Percentiles rank a stretch among this genome's conserved stretches.
Evolutionary conservation across 2,797 vertebrate genomes (phyloP).

Genomic region (Hemitrygon akajei): DNA sequence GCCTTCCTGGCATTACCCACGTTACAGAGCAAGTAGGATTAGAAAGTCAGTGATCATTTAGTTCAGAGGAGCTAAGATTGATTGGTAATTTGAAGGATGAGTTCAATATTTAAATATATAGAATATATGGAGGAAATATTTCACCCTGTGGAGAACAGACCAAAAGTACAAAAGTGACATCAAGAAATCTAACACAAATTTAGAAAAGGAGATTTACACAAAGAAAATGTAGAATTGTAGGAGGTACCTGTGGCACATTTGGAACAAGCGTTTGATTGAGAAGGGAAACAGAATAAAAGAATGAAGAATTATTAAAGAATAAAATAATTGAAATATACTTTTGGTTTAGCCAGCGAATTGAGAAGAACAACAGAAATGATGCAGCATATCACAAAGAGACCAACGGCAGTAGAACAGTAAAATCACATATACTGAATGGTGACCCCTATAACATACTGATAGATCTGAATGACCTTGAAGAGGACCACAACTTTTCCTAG

Average conservation of each 20-base stretch:
- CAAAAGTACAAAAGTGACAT: too few relatives aligned
- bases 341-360: background rate
- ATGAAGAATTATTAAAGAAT: background rate
- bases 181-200: too few relatives aligned
- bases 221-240: too few relatives aligned
- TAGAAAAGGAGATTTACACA: too few relatives aligned
- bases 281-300: too few relatives aligned
- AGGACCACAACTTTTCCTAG: too few relatives aligned
- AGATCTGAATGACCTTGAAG: too few relatives aligned
- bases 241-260: too few relatives aligned
- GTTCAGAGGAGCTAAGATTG: background rate
- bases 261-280: too few relatives aligned
- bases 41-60: background rate
- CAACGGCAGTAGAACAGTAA: background rate
- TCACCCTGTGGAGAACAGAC: too few relatives aligned
- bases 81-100: background rate
- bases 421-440: background rate
- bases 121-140: too few relatives aligned
- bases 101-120: background rate
- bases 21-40: background rate
- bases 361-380: too few relatives aligned
- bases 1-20: background rate
- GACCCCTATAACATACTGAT: background rate
- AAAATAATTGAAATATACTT: background rate
- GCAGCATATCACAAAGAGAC: background rate